Evolutionary conservation across 2,888 invertebrate species (phyloP), one percentile per base, ranked within the genome.

Genomic region (Xylota sylvarum): DNA sequence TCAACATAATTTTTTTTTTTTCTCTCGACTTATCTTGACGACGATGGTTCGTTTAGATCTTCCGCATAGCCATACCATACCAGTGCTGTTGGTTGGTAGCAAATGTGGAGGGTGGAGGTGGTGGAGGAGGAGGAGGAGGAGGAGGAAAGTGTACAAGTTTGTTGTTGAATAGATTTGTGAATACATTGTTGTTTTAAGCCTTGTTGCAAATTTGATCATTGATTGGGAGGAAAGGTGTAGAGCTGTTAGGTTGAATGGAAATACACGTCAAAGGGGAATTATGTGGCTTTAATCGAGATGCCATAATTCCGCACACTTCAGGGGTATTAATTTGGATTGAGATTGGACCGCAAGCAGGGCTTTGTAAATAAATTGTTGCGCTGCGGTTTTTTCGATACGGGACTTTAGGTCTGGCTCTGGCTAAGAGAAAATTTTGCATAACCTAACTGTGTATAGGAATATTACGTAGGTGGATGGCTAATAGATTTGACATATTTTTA

Each of bases 11-110:
- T 72, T 14, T 65, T 67, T 73, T 58, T 19, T 69, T 64, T 80
- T 32, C 65, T 69, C 32, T 80, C 50, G 37, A 62, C 60, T 76
- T 76, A 80, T 76, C 76, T 72, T 62, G 14, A 64, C 46, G 67
- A 80, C 58, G 69, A n/a, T 81, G 70, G 64, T 30, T 67, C 27
- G 81, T 55, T 48, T 56, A 69, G 82, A 82, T 86, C 86, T 86
- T 82, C 69, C 69, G 77, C 82, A 86, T 86, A 77, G 55, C 62
- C 23, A 67, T 69, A 48, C 62, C 23, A 67, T 69, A 48, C 60
- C 58, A 78, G 32, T 19, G 56, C 2, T 79, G 27, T 60, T 58
- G 52, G 62, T 27, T 17, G 52, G 37, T 17, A 19, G 37, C 55
- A 52, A 46, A 17, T 14, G 43, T 43, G 6, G 23, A n/a, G 19